These are phyloP conservation scores for Campoplex nolae DNA, from an alignment of 2,888 invertebrate genomes.

Conservation along the genomic window DNA sequence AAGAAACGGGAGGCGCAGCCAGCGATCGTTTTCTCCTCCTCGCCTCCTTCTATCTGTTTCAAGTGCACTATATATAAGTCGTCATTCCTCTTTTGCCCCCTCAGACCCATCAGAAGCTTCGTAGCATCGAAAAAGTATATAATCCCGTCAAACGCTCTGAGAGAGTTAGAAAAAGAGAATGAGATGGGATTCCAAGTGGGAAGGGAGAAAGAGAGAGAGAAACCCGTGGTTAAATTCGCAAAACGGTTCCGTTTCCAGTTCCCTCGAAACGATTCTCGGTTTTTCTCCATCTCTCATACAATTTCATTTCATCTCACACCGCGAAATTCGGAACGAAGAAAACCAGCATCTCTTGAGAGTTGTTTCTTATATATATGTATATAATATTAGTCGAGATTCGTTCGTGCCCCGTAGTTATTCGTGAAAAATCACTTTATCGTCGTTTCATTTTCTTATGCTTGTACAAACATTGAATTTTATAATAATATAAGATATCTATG, in stretches of 20 bases:
- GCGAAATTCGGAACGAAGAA: constrained; percentile 43
- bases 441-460: constrained; percentile 20
- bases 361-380: background rate
- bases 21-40: constrained; percentile 6
- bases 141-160: constrained; percentile 65
- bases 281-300: constrained; percentile 29
- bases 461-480: constrained; percentile 2
- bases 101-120: constrained; percentile 54
- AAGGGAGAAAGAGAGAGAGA: constrained; percentile 9
- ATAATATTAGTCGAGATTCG: constrained; percentile 38
- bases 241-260: constrained; percentile 70
- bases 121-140: constrained; percentile 58
- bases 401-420: constrained; percentile 9
- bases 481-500: background rate
- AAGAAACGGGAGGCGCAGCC: background rate
- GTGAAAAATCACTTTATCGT: constrained; percentile 34
- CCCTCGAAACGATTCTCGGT: constrained; percentile 62
- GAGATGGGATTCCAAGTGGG: background rate
- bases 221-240: constrained; percentile 74
- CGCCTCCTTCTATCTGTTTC: background rate
- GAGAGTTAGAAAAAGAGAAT: constrained; percentile 38
- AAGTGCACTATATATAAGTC: constrained; percentile 34
- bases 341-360: constrained; percentile 34
- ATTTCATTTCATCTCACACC: constrained; percentile 45
- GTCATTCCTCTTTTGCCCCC: constrained; percentile 69